Conservation (phyloP, 2,888 invertebrate genomes). For the Ectropis crepuscularia region DNA sequence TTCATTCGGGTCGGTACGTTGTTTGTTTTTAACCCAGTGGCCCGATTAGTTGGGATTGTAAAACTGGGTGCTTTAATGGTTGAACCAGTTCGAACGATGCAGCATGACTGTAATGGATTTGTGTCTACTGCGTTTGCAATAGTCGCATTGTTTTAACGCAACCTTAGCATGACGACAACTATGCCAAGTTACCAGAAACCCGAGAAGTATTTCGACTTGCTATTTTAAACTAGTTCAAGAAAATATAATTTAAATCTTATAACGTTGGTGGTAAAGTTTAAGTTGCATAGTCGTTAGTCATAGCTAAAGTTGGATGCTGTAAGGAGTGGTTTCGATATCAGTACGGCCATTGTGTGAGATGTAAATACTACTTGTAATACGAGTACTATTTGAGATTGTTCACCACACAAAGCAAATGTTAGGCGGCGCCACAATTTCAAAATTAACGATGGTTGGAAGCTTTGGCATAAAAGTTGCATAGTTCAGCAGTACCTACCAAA, state of each 20-base stretch:
- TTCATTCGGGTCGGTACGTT: slow-evolving; percentile 24
- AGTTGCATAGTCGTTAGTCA: not conserved
- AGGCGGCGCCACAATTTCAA: too few species aligned
- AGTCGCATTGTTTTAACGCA: slow-evolving; percentile 22
- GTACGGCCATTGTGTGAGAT: slow-evolving; percentile 9
- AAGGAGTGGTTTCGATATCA: slow-evolving; percentile 16
- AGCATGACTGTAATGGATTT: slow-evolving; percentile 9
- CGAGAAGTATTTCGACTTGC: not conserved
- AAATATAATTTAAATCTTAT: slow-evolving; percentile 12
- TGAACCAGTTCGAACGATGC: slow-evolving; percentile 21
- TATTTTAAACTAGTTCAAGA: slow-evolving; percentile 2
- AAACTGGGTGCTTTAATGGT: slow-evolving; percentile 22
- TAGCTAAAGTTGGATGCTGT: slow-evolving; percentile 1
- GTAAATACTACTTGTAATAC: not conserved
- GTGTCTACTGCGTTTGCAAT: slow-evolving; percentile 7
- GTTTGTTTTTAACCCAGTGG: slow-evolving; percentile 28
- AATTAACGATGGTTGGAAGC: too few species aligned
- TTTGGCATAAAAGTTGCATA: too few species aligned
- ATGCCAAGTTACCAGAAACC: slow-evolving; percentile 2
- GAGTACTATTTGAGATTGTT: too few species aligned
- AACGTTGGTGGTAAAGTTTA: not conserved
- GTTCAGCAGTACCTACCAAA: too few species aligned
- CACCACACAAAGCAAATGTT: too few species aligned
- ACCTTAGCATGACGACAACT: slow-evolving; percentile 23
- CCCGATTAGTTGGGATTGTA: slow-evolving; percentile 24